Percentiles rank a stretch among this genome's conserved stretches.
Evolutionary conservation across 2,797 vertebrate species (phyloP).

Genomic region (Phyllotis vaccarum): DNA sequence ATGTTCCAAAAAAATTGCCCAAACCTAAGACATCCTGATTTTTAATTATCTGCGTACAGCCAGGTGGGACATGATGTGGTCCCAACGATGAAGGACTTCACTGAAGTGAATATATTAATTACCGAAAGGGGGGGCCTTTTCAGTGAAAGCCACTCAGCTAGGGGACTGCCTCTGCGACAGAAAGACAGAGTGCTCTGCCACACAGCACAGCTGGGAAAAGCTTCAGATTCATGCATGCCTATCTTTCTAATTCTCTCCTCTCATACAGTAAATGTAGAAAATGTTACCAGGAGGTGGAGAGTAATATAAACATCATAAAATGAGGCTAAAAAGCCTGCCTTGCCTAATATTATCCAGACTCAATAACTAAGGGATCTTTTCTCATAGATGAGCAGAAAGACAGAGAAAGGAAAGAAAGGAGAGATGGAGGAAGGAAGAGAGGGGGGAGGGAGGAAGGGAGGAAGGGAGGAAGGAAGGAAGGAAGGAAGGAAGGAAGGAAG

Average conservation of each 20-base stretch:
- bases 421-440: fast-evolving
- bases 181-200: conserved; percentile 42
- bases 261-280: conserved; percentile 39
- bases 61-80: conserved; percentile 57
- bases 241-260: conserved; percentile 75
- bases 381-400: background rate
- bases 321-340: conserved; percentile 58
- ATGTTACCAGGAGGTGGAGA: background rate
- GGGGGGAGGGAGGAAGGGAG: too few species aligned
- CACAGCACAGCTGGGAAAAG: conserved; percentile 68
- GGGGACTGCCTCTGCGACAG: conserved; percentile 51
- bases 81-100: conserved; percentile 63
- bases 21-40: background rate
- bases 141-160: conserved; percentile 68
- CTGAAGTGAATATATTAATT: conserved; percentile 73
- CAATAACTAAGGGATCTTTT: conserved; percentile 37
- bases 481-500: too few species aligned
- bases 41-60: background rate
- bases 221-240: conserved; percentile 72
- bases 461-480: fast-evolving
- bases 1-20: background rate
- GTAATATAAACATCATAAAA: conserved; percentile 54
- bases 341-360: conserved; percentile 56
- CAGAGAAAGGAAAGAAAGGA: too few species aligned
- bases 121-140: conserved; percentile 54